Percentiles rank a stretch among this genome's conserved stretches.
Conservation (phyloP, 1,140 invertebrate genomes). For the Lamellibrachia luymesi region DNA sequence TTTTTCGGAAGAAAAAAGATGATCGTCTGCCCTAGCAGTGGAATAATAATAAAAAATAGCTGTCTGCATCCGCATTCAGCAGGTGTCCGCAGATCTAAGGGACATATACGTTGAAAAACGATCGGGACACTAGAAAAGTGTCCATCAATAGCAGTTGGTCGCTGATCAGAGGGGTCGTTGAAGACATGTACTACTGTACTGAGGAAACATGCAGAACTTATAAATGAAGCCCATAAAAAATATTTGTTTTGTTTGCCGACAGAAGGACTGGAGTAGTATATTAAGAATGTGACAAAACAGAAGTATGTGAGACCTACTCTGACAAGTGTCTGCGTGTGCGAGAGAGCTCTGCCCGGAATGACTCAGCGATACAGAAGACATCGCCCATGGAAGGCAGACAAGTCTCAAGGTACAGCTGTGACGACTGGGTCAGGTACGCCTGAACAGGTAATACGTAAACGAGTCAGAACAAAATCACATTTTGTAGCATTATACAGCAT, state of each 20-base stretch:
- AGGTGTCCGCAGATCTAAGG: too few species aligned
- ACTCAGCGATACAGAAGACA: slow-evolving; percentile 96
- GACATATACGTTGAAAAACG: too few species aligned
- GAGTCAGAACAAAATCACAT: not conserved
- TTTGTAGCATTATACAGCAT: not conserved
- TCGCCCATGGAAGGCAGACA: slow-evolving; percentile 91
- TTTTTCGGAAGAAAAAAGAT: too few species aligned
- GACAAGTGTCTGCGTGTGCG: slow-evolving; percentile 94
- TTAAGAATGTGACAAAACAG: not conserved
- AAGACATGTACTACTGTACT: too few species aligned
- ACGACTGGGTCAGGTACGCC: slow-evolving; percentile 96
- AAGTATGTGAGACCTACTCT: slow-evolving; percentile 66
- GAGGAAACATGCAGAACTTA: not conserved
- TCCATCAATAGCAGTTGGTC: too few species aligned
- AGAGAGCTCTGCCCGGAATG: slow-evolving; percentile 96
- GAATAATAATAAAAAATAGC: too few species aligned
- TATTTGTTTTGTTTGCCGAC: not conserved
- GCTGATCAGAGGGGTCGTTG: too few species aligned
- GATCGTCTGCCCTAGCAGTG: too few species aligned
- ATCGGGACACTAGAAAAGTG: too few species aligned
- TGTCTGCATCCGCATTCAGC: too few species aligned
- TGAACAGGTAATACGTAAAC: slow-evolving; percentile 45
- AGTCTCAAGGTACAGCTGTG: slow-evolving; percentile 98
- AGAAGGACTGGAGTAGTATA: not conserved
- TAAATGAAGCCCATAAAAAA: not conserved